Conservation (phyloP, 1,140 invertebrate species). For the Manduca sexta region DNA sequence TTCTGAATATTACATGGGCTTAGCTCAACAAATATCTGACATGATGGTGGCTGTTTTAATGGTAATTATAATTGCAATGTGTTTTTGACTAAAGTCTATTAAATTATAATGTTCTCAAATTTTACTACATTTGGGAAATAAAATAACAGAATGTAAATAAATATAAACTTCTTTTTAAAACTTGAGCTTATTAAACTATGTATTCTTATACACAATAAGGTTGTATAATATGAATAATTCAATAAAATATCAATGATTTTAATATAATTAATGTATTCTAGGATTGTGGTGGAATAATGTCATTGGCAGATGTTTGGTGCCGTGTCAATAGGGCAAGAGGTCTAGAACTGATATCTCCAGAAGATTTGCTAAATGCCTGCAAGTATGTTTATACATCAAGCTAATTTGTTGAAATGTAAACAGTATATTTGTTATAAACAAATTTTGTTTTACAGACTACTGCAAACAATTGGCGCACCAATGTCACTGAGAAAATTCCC, state of each 20-base stretch:
- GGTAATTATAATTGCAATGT: too few relatives aligned
- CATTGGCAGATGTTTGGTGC: slow-evolving; percentile 96
- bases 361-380: slow-evolving; percentile 95
- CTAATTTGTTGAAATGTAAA: too few relatives aligned
- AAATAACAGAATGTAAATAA: too few relatives aligned
- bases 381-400: slow-evolving; percentile 59
- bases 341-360: slow-evolving; percentile 92
- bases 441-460: slow-evolving; percentile 53
- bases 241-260: too few relatives aligned
- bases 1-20: slow-evolving; percentile 88
- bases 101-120: too few relatives aligned
- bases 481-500: slow-evolving; percentile 89
- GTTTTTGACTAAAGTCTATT: too few relatives aligned
- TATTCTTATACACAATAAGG: too few relatives aligned
- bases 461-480: slow-evolving; percentile 79
- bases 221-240: too few relatives aligned
- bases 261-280: slow-evolving; percentile 52
- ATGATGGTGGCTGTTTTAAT: slow-evolving; percentile 88
- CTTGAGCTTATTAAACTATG: too few relatives aligned
- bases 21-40: slow-evolving; percentile 90
- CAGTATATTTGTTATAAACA: too few relatives aligned
- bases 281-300: slow-evolving; percentile 97
- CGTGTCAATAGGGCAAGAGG: slow-evolving; percentile 93
- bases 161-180: too few relatives aligned
- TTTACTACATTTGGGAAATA: too few relatives aligned